These are phyloP conservation scores for Saxidomus purpurata DNA, from an alignment of 1,140 invertebrate genomes.

Conservation along the genomic window DNA sequence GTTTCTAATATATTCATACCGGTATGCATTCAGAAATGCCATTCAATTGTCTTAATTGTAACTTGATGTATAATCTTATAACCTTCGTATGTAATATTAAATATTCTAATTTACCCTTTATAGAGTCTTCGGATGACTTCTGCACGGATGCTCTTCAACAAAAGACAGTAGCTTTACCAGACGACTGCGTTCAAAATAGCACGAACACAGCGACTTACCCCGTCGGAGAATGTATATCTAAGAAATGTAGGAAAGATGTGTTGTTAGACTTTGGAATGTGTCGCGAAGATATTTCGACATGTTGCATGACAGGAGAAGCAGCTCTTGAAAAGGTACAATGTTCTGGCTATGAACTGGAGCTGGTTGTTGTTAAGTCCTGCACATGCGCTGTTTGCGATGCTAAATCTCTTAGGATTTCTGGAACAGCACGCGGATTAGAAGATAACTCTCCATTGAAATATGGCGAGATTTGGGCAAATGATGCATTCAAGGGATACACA, in stretches of 20 bases:
- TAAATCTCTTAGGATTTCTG: neutral
- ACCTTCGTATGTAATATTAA: neutral
- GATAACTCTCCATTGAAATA: slow-evolving; percentile 4
- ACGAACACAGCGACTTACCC: slow-evolving; percentile 5
- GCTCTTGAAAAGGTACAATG: neutral
- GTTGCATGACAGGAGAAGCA: neutral
- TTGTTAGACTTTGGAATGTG: neutral
- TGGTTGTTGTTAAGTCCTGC: neutral
- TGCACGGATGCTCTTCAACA: neutral
- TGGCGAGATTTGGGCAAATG: neutral
- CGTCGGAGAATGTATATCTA: slow-evolving; percentile 18
- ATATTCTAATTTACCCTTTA: neutral
- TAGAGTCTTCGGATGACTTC: neutral
- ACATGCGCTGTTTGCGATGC: neutral
- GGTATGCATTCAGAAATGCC: too few relatives aligned
- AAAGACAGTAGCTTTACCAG: neutral
- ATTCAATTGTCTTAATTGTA: neutral
- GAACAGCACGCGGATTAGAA: neutral
- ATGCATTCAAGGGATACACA: neutral
- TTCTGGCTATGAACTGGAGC: neutral
- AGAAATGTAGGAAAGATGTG: neutral
- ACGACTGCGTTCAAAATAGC: neutral
- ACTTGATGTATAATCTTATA: neutral
- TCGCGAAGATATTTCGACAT: neutral
- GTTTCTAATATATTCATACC: too few relatives aligned